phyloP scores from a whole-genome alignment of 2,113 vertebrate genomes.

The Pachypanchax playfairii region DNA sequence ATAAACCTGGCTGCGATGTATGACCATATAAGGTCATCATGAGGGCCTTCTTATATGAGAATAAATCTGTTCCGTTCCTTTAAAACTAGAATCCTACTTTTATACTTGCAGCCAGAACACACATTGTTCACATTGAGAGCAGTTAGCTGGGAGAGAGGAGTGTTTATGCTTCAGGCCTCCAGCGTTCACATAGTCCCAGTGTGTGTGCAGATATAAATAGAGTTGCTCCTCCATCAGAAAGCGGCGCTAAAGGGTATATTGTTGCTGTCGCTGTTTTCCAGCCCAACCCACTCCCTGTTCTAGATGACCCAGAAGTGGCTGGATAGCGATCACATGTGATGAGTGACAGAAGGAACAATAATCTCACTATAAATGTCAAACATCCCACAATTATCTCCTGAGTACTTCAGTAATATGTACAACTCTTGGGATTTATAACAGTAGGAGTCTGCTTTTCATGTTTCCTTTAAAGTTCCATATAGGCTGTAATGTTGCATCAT shows the following conservation, averaged over 20 bases:
- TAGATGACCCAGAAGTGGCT: conserved; percentile 38
- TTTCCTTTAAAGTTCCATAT: not conserved
- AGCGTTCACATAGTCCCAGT: conserved; percentile 56
- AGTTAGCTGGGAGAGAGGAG: conserved; percentile 40
- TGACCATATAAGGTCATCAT: too few relatives aligned
- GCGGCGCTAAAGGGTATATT: conserved; percentile 50
- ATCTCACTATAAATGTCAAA: conserved; percentile 23
- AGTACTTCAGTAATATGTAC: conserved; percentile 3
- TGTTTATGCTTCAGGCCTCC: conserved; percentile 63
- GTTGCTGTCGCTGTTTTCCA: conserved; percentile 19
- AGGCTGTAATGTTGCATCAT: not conserved
- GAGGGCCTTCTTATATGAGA: not conserved
- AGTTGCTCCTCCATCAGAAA: conserved; percentile 59
- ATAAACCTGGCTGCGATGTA: not conserved
- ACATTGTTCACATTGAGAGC: conserved; percentile 36
- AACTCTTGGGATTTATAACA: not conserved
- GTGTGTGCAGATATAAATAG: conserved; percentile 69
- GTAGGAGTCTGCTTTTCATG: not conserved
- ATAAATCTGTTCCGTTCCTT: not conserved
- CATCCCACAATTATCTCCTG: conserved; percentile 1
- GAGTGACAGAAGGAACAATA: conserved; percentile 22
- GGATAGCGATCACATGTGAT: not conserved
- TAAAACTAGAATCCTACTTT: not conserved
- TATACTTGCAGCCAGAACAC: conserved; percentile 6
- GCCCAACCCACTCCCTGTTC: conserved; percentile 27